Percentiles rank a stretch among this genome's conserved stretches.
These are phyloP conservation scores for Epistrophe grossulariae DNA, from an alignment of 2,888 invertebrate genomes.

Conservation along the genomic window DNA sequence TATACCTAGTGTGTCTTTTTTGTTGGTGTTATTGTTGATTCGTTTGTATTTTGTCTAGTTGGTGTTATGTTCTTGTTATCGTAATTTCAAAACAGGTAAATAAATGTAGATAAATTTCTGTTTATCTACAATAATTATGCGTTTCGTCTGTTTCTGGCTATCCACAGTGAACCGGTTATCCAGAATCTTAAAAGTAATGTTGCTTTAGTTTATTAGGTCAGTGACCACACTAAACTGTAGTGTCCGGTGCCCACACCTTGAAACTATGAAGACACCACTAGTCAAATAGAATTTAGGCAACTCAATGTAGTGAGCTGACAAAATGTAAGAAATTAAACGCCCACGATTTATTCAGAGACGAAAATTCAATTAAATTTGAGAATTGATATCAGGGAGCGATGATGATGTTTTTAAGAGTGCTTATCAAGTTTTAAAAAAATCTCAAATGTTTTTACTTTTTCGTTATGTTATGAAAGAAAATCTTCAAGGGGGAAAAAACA, in stretches of 20 bases:
- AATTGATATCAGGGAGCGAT: neutral
- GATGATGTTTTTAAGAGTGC: neutral
- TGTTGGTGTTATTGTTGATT: conserved; percentile 6
- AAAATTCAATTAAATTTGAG: conserved; percentile 12
- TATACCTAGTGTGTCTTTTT: neutral
- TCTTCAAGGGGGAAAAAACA: conserved; percentile 6
- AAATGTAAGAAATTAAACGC: neutral
- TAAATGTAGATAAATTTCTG: conserved; percentile 4
- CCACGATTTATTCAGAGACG: conserved; percentile 9
- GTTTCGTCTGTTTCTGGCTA: conserved; percentile 16
- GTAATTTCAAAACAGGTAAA: neutral
- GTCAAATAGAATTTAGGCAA: conserved; percentile 1
- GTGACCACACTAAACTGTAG: conserved; percentile 45
- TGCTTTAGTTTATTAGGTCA: conserved; percentile 40
- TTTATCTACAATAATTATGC: conserved; percentile 20
- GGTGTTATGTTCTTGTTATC: conserved; percentile 9
- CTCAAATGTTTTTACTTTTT: neutral
- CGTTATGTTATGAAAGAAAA: conserved; percentile 12
- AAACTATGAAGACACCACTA: conserved; percentile 7
- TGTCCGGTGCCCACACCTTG: conserved; percentile 33
- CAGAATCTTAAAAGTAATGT: neutral
- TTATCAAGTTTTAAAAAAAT: conserved; percentile 2
- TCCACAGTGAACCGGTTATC: conserved; percentile 36
- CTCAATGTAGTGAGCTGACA: neutral
- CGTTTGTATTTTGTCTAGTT: neutral